Percentiles rank a stretch among this genome's conserved stretches.
These are phyloP conservation scores for Scaptodrosophila lebanonensis DNA, from an alignment of 1,140 invertebrate genomes.

Conservation along the genomic window DNA sequence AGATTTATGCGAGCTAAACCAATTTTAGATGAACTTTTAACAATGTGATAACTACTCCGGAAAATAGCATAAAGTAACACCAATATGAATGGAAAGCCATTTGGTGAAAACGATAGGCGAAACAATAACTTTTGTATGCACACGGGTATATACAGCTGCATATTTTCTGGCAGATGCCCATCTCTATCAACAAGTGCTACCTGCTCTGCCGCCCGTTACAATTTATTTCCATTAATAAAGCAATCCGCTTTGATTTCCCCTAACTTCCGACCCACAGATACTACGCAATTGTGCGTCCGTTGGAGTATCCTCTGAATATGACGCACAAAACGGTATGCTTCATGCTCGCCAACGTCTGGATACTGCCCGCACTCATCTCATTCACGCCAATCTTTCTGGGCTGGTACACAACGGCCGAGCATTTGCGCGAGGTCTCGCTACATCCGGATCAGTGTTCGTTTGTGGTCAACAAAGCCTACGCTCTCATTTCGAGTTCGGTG, in stretches of 20 bases:
- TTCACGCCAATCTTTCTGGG: slow-evolving; percentile 97
- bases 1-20: no score
- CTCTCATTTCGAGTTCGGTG: slow-evolving; percentile 92
- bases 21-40: no score
- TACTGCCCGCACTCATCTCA: slow-evolving; percentile 93
- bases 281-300: slow-evolving; percentile 91
- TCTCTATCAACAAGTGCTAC: neutral
- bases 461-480: slow-evolving; percentile 92
- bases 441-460: slow-evolving; percentile 91
- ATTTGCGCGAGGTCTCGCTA: slow-evolving; percentile 82
- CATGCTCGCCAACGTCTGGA: slow-evolving; percentile 92
- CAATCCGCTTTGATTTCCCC: neutral
- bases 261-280: slow-evolving; percentile 78
- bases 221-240: slow-evolving; percentile 34
- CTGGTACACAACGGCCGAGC: slow-evolving; percentile 91
- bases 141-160: no score
- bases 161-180: no score
- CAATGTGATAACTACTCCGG: no score
- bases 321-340: slow-evolving; percentile 88
- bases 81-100: no score
- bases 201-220: slow-evolving; percentile 12
- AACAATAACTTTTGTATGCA: no score
- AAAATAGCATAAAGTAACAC: no score
- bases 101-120: no score
- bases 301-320: slow-evolving; percentile 94